Conservation (phyloP, 2,888 invertebrate species). For the Tetramorium bicarinatum region DNA sequence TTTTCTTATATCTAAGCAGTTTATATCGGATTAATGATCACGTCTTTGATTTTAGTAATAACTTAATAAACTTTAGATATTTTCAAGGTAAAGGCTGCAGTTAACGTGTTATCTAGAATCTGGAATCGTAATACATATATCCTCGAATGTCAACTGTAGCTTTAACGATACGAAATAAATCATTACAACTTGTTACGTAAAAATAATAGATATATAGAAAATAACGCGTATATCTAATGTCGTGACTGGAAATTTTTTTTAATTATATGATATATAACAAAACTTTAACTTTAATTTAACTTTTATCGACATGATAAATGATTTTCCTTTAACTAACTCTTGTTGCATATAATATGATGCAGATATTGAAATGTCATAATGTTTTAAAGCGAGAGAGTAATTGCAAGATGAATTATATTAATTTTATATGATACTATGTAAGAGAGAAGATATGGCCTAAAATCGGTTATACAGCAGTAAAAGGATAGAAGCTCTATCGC, state of each 20-base stretch:
- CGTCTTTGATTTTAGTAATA: conserved; percentile 29
- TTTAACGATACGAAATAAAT: conserved; percentile 21
- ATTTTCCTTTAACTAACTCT: conserved; percentile 20
- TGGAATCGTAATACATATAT: conserved; percentile 3
- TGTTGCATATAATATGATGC: not conserved
- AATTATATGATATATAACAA: not conserved
- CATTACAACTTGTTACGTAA: conserved; percentile 8
- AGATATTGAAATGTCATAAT: conserved; percentile 20
- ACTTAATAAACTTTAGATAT: conserved; percentile 21
- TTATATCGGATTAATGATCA: conserved; percentile 30
- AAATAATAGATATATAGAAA: not conserved
- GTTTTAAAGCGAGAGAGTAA: not conserved
- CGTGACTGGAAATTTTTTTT: not conserved
- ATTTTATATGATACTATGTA: not conserved
- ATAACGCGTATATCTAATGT: not conserved
- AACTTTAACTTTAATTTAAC: conserved; percentile 22
- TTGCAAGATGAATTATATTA: conserved; percentile 6
- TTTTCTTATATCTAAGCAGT: conserved; percentile 25
- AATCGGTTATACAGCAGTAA: not conserved
- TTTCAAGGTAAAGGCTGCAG: conserved; percentile 1
- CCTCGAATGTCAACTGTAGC: not conserved
- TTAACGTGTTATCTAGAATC: not conserved
- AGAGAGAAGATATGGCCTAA: conserved; percentile 12
- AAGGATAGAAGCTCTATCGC: not conserved
- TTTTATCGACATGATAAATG: not conserved